Evolutionary conservation across 2,113 vertebrate species (phyloP).

Genomic region (Scomber japonicus): DNA sequence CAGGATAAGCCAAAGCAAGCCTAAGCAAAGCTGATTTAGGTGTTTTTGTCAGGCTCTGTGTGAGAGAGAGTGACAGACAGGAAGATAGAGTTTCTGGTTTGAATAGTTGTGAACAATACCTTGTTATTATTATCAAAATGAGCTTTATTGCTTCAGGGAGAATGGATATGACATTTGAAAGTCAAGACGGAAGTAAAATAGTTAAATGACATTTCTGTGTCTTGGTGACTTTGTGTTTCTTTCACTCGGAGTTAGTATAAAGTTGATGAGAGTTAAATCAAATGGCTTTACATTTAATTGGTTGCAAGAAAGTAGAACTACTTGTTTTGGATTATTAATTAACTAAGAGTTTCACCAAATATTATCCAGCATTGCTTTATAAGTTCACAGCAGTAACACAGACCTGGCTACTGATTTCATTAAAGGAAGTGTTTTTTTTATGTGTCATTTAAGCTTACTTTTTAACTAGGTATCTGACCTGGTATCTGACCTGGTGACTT

Average conservation of each 20-base stretch:
- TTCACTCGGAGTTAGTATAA: neutral
- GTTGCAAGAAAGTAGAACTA: no score
- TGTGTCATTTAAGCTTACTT: neutral
- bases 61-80: neutral
- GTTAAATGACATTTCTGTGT: no score
- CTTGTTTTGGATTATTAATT: no score
- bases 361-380: neutral
- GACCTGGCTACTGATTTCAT: neutral
- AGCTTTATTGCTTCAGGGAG: neutral
- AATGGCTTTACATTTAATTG: no score
- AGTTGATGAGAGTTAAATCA: neutral
- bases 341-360: no score
- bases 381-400: neutral
- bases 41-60: slow-evolving; percentile 14
- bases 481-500: neutral
- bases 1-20: slow-evolving; percentile 50
- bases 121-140: neutral
- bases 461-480: neutral
- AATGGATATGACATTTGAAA: neutral
- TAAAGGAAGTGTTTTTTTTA: no score
- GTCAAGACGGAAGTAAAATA: neutral
- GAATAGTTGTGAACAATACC: slow-evolving; percentile 4
- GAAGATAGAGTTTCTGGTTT: neutral
- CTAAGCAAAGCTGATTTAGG: slow-evolving; percentile 52
- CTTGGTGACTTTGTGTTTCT: no score